phyloP scores from a whole-genome alignment of 2,113 vertebrate species.

The Chauna torquata region DNA sequence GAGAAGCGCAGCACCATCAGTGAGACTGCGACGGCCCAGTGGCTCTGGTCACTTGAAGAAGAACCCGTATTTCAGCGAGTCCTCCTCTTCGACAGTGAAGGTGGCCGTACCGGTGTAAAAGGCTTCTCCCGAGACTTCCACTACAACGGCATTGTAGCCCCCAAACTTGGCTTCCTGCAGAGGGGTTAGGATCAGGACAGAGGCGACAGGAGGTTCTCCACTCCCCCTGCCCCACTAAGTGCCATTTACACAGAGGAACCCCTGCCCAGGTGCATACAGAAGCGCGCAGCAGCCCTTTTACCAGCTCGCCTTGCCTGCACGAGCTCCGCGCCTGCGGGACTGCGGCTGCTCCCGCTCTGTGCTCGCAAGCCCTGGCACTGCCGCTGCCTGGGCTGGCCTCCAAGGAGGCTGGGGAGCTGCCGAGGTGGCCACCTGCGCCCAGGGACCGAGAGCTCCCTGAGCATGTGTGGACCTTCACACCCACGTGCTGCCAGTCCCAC shows the following conservation, averaged over 20 bases:
- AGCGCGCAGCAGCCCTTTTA: not conserved
- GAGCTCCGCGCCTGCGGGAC: not conserved
- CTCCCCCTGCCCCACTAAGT: not conserved
- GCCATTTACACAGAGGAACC: not conserved
- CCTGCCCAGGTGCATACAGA: not conserved
- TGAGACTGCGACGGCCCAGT: not conserved
- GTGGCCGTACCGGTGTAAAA: constrained; percentile 87
- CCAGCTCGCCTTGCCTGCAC: not conserved
- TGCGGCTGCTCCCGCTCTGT: not conserved
- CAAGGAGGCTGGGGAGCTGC: not conserved
- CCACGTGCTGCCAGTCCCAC: not conserved
- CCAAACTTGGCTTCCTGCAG: constrained; percentile 86
- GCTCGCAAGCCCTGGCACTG: rapidly evolving
- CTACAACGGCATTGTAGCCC: constrained; percentile 85
- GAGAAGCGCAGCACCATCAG: not conserved
- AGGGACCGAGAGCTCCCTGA: not conserved
- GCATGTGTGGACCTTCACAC: not conserved
- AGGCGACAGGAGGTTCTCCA: not conserved
- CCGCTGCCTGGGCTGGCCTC: not conserved
- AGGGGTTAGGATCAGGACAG: not conserved
- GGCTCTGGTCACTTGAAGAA: constrained; percentile 79
- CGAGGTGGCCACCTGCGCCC: not conserved
- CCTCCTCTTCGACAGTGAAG: constrained; percentile 85
- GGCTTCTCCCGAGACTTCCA: constrained; percentile 91
- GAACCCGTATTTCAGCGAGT: constrained; percentile 86